phyloP scores from a whole-genome alignment of 1,140 invertebrate species.

The Cepaea nemoralis region DNA sequence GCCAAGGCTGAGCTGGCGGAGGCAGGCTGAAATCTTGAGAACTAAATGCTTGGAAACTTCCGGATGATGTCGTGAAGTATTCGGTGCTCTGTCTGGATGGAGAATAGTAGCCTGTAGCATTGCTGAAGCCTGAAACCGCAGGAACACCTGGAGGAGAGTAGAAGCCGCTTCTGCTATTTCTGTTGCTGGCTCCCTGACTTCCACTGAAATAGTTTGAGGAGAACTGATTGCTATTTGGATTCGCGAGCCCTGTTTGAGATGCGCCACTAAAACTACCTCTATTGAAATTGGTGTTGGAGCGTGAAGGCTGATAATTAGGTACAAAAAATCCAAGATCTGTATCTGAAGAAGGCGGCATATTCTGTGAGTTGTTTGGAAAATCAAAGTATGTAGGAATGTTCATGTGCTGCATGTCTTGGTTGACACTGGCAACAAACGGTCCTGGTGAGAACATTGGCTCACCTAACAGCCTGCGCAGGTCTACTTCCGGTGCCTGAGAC shows the following conservation, averaged over 20 bases:
- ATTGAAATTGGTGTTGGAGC: background rate
- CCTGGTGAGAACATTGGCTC: background rate
- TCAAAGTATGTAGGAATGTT: background rate
- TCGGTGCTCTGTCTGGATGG: constrained; percentile 7
- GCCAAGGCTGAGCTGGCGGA: constrained; percentile 28
- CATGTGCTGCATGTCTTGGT: constrained; percentile 22
- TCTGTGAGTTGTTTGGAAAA: background rate
- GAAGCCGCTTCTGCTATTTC: background rate
- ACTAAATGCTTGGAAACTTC: constrained; percentile 11
- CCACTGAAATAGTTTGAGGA: background rate
- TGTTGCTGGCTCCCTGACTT: background rate
- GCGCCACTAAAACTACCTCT: background rate
- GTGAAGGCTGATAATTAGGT: background rate
- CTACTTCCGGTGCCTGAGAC: background rate
- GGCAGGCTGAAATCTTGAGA: constrained; percentile 35
- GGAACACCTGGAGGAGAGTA: background rate
- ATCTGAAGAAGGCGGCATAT: background rate
- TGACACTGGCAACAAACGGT: background rate
- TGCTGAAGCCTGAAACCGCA: background rate
- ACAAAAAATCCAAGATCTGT: background rate
- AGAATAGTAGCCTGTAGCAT: background rate
- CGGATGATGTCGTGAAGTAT: background rate
- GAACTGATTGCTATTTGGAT: background rate
- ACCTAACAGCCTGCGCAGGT: constrained; percentile 5
- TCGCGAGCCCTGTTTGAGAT: background rate